phyloP scores from a whole-genome alignment of 2,113 vertebrate genomes.

The Ciconia maguari region DNA sequence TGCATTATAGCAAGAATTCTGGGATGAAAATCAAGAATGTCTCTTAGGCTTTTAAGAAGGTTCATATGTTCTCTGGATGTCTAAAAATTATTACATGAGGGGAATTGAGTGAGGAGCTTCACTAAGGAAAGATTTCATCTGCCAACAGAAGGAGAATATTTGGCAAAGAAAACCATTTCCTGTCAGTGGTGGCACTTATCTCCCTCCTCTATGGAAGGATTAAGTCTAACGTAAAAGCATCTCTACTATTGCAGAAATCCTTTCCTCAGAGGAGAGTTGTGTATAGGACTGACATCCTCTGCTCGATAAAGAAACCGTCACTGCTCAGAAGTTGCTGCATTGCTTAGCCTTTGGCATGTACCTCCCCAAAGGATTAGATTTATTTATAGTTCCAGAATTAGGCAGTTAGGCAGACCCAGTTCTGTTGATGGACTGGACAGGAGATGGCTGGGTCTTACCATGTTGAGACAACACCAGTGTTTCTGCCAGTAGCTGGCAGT shows the following conservation, averaged over 20 bases:
- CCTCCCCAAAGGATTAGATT: not conserved
- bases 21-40: not conserved
- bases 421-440: not conserved
- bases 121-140: not conserved
- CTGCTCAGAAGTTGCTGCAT: not conserved
- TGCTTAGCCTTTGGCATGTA: not conserved
- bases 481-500: not conserved
- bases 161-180: not conserved
- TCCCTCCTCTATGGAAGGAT: not conserved
- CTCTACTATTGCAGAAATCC: not conserved
- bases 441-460: not conserved
- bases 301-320: not conserved
- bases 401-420: not conserved
- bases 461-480: fast-evolving
- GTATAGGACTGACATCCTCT: not conserved
- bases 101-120: not conserved
- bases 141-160: not conserved
- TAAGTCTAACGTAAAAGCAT: not conserved
- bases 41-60: not conserved
- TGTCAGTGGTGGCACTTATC: not conserved
- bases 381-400: not conserved
- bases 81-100: not conserved
- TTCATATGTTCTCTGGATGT: not conserved
- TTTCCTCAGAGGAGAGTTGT: not conserved
- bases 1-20: not conserved